These are phyloP conservation scores for Poeciliopsis paucimaculata DNA, from an alignment of 2,797 vertebrate species.

Conservation along the genomic window DNA sequence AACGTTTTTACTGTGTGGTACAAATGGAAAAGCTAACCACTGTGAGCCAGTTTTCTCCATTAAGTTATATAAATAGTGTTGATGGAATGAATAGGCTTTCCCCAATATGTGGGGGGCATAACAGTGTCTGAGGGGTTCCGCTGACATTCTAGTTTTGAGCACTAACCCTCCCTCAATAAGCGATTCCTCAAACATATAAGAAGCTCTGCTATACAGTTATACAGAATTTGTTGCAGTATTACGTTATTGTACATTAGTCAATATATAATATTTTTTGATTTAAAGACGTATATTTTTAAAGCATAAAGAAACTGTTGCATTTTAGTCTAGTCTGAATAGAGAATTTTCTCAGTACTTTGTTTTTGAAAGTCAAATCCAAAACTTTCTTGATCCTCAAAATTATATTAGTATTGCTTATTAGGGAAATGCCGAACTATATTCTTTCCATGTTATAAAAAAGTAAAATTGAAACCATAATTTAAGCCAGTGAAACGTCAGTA, in stretches of 20 bases:
- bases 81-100: conserved; percentile 75
- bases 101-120: conserved; percentile 56
- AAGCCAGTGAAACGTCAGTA: neutral
- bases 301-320: neutral
- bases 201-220: conserved; percentile 8
- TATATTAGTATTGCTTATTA: neutral
- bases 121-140: conserved; percentile 59
- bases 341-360: neutral
- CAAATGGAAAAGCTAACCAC: conserved; percentile 76
- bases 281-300: neutral
- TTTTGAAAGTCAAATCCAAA: neutral
- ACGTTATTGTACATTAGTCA: neutral
- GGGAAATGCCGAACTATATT: neutral
- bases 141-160: conserved; percentile 38
- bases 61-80: conserved; percentile 77
- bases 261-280: neutral
- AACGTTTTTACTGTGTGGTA: conserved; percentile 71
- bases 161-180: conserved; percentile 50
- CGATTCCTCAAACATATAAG: conserved; percentile 44
- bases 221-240: conserved; percentile 5
- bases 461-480: neutral
- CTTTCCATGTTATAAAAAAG: neutral
- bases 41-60: conserved; percentile 69
- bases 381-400: neutral
- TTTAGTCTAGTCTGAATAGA: neutral